Percentiles rank a stretch among this genome's conserved stretches.
These are phyloP conservation scores for Phengaris alcon DNA, from an alignment of 2,888 invertebrate species.

Conservation along the genomic window DNA sequence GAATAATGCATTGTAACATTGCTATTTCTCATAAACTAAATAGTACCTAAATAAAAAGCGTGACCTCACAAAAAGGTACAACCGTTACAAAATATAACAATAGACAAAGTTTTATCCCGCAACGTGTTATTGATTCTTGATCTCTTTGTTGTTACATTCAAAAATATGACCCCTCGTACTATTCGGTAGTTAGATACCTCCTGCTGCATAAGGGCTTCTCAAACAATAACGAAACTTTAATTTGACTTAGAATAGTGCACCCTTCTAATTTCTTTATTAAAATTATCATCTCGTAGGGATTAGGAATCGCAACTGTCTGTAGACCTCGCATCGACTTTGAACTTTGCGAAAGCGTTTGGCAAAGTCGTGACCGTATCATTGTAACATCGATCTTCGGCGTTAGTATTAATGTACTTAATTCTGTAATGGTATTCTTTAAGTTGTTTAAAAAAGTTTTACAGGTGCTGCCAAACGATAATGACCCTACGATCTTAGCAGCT, in stretches of 20 bases:
- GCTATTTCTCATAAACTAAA: no score
- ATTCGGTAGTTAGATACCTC: conserved; percentile 47
- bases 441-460: conserved; percentile 43
- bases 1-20: no score
- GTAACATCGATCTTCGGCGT: conserved; percentile 55
- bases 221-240: conserved; percentile 68
- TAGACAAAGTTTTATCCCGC: background rate
- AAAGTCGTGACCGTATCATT: conserved; percentile 36
- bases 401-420: conserved; percentile 40
- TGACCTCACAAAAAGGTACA: background rate
- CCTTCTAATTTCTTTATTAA: conserved; percentile 68
- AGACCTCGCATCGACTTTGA: conserved; percentile 62
- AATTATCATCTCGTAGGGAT: conserved; percentile 66
- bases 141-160: conserved; percentile 28
- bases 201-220: conserved; percentile 54
- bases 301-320: conserved; percentile 72
- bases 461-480: conserved; percentile 37
- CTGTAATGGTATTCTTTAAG: conserved; percentile 15
- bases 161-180: conserved; percentile 39
- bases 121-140: conserved; percentile 19
- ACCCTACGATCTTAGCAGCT: conserved; percentile 29
- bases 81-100: background rate
- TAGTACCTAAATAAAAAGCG: background rate
- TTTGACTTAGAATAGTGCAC: conserved; percentile 66
- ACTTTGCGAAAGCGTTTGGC: conserved; percentile 48